phyloP scores from a whole-genome alignment of 2,888 invertebrate genomes.

The Antheraea yamamai region DNA sequence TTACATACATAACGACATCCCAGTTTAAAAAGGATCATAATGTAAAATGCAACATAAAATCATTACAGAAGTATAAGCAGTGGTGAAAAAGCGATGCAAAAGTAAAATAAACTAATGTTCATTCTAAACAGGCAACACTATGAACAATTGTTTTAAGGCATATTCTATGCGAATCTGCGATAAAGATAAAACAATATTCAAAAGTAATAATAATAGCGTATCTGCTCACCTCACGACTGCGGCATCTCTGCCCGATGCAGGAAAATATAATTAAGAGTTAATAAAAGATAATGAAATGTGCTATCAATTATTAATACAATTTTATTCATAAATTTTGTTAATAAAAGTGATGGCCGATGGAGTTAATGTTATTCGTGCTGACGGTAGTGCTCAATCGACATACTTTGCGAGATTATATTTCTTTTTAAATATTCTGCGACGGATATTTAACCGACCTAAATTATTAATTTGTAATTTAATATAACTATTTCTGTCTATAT shows the following conservation, averaged over 20 bases:
- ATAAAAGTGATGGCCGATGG: constrained; percentile 46
- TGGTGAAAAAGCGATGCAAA: background rate
- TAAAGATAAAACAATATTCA: background rate
- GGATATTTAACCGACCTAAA: background rate
- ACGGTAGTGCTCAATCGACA: constrained; percentile 46
- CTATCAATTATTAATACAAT: constrained; percentile 58
- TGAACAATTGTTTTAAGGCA: too few relatives aligned
- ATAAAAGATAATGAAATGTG: constrained; percentile 55
- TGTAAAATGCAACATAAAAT: background rate
- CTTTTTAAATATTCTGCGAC: constrained; percentile 13
- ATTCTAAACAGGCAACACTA: background rate
- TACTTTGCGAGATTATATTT: constrained; percentile 47
- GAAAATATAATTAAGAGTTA: constrained; percentile 48
- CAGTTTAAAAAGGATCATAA: background rate
- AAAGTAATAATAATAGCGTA: background rate
- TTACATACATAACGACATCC: background rate
- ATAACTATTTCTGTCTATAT: background rate
- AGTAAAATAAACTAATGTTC: background rate
- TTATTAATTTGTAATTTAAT: too few relatives aligned
- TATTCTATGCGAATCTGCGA: background rate
- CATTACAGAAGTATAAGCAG: background rate
- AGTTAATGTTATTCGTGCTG: constrained; percentile 40
- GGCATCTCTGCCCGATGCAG: constrained; percentile 63
- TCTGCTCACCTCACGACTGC: constrained; percentile 58
- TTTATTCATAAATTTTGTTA: constrained; percentile 43